Evolutionary conservation across 1,140 invertebrate species (phyloP).

Genomic region (Doryteuthis pealeii): DNA sequence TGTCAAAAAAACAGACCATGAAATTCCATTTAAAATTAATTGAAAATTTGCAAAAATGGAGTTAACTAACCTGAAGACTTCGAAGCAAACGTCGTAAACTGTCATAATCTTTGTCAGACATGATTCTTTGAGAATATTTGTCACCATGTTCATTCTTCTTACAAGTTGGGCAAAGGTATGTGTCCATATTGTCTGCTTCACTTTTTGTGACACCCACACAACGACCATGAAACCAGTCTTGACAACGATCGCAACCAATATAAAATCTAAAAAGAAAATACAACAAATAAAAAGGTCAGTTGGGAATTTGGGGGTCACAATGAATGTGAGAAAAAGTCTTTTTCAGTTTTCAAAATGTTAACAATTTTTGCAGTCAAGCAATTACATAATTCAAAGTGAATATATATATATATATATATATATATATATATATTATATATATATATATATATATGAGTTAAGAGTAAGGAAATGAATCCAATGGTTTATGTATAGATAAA

Average conservation of each 20-base stretch:
- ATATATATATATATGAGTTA: too few relatives aligned
- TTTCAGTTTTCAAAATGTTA: too few relatives aligned
- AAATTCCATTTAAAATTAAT: background rate
- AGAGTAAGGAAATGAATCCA: too few relatives aligned
- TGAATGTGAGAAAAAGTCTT: too few relatives aligned
- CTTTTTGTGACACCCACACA: constrained; percentile 95
- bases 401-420: too few relatives aligned
- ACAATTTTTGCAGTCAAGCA: too few relatives aligned
- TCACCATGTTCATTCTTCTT: constrained; percentile 70
- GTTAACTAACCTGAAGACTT: constrained; percentile 76
- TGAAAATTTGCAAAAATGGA: too few relatives aligned
- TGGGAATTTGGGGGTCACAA: too few relatives aligned
- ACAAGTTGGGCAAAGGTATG: constrained; percentile 95
- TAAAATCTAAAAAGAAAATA: constrained; percentile 77
- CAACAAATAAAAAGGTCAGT: background rate
- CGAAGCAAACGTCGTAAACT: constrained; percentile 82
- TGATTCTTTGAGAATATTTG: constrained; percentile 67
- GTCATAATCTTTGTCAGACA: constrained; percentile 80
- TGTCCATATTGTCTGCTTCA: constrained; percentile 92
- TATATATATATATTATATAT: too few relatives aligned
- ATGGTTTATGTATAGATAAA: too few relatives aligned
- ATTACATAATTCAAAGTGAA: too few relatives aligned
- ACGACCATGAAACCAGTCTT: constrained; percentile 98
- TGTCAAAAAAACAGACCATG: background rate
- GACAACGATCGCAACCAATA: constrained; percentile 96